Evolutionary conservation across 92 coral and sea anemone genomes (phyloP).

Genomic region (Paramuricea clavata): DNA sequence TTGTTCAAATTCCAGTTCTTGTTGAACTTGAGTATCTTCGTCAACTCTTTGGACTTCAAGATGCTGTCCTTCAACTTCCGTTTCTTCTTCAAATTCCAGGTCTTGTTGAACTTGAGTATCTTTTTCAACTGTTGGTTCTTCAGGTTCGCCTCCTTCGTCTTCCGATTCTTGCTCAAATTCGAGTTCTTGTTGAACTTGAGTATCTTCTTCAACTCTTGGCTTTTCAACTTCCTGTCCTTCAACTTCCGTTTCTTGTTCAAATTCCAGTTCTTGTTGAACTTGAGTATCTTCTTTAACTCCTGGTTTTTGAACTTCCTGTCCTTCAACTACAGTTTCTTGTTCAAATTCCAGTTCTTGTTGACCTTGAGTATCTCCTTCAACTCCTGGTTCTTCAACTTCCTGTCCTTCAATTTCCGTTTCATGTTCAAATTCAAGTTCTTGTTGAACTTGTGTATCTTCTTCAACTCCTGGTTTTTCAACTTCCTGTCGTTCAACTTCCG

Average conservation of each 20-base stretch:
- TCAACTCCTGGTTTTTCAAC: too few relatives aligned
- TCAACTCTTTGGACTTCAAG: too few relatives aligned
- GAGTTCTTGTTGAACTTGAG: constrained; percentile 59
- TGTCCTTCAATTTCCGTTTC: too few relatives aligned
- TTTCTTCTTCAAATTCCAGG: constrained; percentile 59
- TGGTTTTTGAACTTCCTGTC: too few relatives aligned
- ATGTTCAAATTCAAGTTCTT: too few relatives aligned
- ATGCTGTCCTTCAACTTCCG: constrained; percentile 58
- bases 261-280: not conserved
- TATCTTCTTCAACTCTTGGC: too few relatives aligned
- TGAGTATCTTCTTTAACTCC: constrained; percentile 7
- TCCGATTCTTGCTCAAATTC: constrained; percentile 67
- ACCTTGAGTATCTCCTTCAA: too few relatives aligned
- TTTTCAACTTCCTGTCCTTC: constrained; percentile 6
- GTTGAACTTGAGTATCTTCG: constrained; percentile 74
- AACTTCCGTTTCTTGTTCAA: not conserved
- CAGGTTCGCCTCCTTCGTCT: too few relatives aligned
- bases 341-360: too few relatives aligned
- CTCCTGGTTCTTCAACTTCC: too few relatives aligned
- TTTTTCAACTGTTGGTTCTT: constrained; percentile 82
- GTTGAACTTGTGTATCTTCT: not conserved
- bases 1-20: constrained; percentile 48
- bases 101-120: not conserved
- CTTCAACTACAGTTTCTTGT: too few relatives aligned
- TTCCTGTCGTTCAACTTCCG: too few relatives aligned